A percentile compares a stretch with the other conserved stretches of the same genome.
phyloP scores from a whole-genome alignment of 2,888 invertebrate genomes.

The Lasioglossum morio region DNA sequence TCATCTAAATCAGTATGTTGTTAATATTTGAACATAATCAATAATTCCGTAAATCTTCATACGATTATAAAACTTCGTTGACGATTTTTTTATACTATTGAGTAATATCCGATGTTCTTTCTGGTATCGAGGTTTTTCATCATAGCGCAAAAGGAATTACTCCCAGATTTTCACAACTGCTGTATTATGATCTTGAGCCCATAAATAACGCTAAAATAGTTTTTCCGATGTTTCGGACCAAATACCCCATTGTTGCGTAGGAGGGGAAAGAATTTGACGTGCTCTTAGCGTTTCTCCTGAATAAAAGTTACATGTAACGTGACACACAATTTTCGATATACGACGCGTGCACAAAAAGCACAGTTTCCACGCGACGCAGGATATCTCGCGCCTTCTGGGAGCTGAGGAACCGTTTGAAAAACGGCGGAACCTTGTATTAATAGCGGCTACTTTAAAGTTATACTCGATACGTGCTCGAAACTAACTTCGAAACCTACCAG shows the following conservation, averaged over 20 bases:
- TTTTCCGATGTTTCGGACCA: too few species aligned
- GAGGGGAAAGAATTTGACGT: background rate
- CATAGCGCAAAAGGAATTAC: too few species aligned
- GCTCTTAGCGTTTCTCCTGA: background rate
- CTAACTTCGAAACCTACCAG: constrained; percentile 61
- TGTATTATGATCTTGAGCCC: too few species aligned
- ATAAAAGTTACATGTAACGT: background rate
- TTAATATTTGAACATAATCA: too few species aligned
- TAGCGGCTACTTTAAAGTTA: constrained; percentile 75
- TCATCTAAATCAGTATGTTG: too few species aligned
- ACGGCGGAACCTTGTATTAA: constrained; percentile 72
- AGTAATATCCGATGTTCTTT: too few species aligned
- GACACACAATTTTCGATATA: constrained; percentile 15
- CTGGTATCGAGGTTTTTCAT: too few species aligned
- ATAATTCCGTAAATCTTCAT: too few species aligned
- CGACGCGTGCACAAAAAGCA: background rate
- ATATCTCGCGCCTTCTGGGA: constrained; percentile 10
- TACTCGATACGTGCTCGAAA: constrained; percentile 71
- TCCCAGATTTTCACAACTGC: too few species aligned
- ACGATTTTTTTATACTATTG: too few species aligned
- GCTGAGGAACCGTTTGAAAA: constrained; percentile 66
- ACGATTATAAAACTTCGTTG: too few species aligned
- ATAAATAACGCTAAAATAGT: too few species aligned
- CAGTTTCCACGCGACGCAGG: constrained; percentile 8
- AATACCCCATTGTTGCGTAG: background rate